Base-by-base conservation (phyloP, 2,797 vertebrate species). In the Scarus forsteni region DNA sequence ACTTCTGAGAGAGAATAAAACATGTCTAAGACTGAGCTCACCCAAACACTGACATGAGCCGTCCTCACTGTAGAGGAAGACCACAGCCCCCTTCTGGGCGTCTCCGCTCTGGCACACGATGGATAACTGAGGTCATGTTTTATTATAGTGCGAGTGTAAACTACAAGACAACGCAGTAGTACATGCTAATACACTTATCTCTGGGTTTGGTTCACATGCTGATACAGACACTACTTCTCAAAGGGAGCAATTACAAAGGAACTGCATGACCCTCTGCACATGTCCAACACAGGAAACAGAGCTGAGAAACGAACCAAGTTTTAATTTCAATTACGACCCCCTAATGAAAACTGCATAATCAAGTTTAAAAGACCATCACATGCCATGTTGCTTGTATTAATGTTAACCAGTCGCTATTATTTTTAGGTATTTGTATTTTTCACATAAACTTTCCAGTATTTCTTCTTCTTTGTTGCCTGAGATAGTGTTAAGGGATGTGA, bases 81-180 rank as follows among this genome's bases (percentile, higher is more conserved):
- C 3, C 15, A 48, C 39, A 11, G 1, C 38, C 9, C 54, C 65
- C 42, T n/a, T 9, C 1, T 1, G 46, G 61, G 77, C 73, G 71
- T 77, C 77, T 88, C 73, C 69, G 77, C 67, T 80, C 79, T 10
- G 16, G 39, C 61, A 60, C 54, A 89, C 49, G 59, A 66, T 35
- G 73, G 77, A 86, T 85, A 79, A 89, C 78, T 73, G 83, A 79
- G 74, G 86, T 87, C 34, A 80, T 59, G 27, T 79, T 86, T 80
- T 71, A 79, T 83, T 84, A 83, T 75, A 59, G 79, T 55, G 79
- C 68, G 67, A 9, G 46, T 18, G 46, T 77, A 80, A 88, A 91
- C 85, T 70, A 76, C 59, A 11, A 53, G 60, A 67, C 80, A 60
- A 59, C 38, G 60, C 79, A 83, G 83, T 71, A 74, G 70, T 39